Evolutionary conservation across 2,113 vertebrate species (phyloP), one percentile per base, ranked within the genome.

Genomic region (Xiphophorus hellerii): DNA sequence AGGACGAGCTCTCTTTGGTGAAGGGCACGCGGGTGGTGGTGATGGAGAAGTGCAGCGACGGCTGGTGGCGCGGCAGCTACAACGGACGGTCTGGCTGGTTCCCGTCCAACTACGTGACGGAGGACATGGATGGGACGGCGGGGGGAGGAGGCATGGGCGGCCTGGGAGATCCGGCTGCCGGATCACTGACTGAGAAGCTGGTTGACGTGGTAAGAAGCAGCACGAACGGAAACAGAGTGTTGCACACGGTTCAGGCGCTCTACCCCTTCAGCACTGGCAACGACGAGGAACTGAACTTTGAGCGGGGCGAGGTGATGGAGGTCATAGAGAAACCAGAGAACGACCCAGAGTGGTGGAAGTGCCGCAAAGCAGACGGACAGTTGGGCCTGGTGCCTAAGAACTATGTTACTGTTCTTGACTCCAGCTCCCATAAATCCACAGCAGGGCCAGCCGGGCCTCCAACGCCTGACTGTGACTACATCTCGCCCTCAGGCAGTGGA

Each of bases 21-120:
- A 97, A 97, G 83, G 96, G 96, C 77, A 97, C 96, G 0, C 95
- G 95, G 66, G 96, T 97, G 81, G 95, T 96, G 69, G 96, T 97
- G 89, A 97, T 96, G 96, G 96, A 97, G 88, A 97, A 97, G 87
- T 97, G 96, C 93, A 97, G 96, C 35, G 96, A 97, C 73, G 96
- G 96, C 71, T 97, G 96, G 96, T 97, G 96, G 96, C 93, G 96
- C 5, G 96, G 96, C 62, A 96, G 95, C 93, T 96, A 96, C 90
- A 94, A 74, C 27, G 96, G 96, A 68, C 94, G 92, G 13, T 94
- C 95, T 15, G 96, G 96, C 80, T 97, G 96, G 96, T 97, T 97
- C 67, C 96, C 96, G 29, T 97, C 96, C 80, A 97, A 97, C 91
- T 97, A 97, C 33, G 96, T 97, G 85, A 96, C 96, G 1, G 96